A percentile compares a stretch with the other conserved stretches of the same genome.
Evolutionary conservation across 1,140 invertebrate species (phyloP).

Genomic region (Tetramorium simillimum): DNA sequence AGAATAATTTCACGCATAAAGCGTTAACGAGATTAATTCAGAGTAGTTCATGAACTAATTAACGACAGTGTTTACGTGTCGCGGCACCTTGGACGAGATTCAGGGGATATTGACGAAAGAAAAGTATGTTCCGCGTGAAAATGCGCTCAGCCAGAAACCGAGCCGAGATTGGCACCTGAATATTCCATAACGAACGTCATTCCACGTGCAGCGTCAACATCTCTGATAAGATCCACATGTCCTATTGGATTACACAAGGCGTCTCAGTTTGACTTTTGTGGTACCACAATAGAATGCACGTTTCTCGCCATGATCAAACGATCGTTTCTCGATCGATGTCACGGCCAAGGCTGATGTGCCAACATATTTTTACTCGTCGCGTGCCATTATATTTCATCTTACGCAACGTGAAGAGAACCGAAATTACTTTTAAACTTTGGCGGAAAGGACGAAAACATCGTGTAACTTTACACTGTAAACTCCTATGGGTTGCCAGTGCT

Average conservation of each 20-base stretch:
- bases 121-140: slow-evolving; percentile 39
- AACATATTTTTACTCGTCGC: neutral
- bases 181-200: slow-evolving; percentile 49
- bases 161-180: slow-evolving; percentile 69
- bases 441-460: neutral
- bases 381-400: neutral
- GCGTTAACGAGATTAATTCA: neutral
- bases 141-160: neutral
- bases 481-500: no score
- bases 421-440: neutral
- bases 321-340: slow-evolving; percentile 44
- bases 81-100: slow-evolving; percentile 46
- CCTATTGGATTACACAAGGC: slow-evolving; percentile 15
- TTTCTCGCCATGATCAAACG: slow-evolving; percentile 5
- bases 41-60: slow-evolving; percentile 47
- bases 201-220: slow-evolving; percentile 30
- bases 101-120: slow-evolving; percentile 41
- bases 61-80: slow-evolving; percentile 24
- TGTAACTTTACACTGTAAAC: neutral
- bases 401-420: neutral
- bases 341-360: slow-evolving; percentile 42
- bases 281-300: slow-evolving; percentile 42
- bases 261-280: slow-evolving; percentile 29
- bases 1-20: slow-evolving; percentile 1
- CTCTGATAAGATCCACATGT: slow-evolving; percentile 38